Percentiles rank a stretch among this genome's conserved stretches.
Conservation (phyloP, 2,113 vertebrate genomes). For the Microtus pennsylvanicus region DNA sequence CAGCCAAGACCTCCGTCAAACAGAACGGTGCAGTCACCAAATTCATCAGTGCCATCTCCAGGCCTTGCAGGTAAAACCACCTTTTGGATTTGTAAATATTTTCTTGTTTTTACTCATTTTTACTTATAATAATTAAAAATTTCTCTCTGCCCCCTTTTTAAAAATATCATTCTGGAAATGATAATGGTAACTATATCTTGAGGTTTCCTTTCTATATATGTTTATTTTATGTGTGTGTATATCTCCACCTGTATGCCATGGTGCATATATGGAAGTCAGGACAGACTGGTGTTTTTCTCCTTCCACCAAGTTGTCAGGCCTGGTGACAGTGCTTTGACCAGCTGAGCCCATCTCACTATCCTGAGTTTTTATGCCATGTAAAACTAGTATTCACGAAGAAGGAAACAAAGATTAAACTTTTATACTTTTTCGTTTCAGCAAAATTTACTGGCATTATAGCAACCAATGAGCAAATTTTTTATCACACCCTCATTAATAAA, state of each 20-base stretch:
- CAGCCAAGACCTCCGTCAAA: constrained; percentile 86
- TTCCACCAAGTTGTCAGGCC: background rate
- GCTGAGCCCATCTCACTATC: no score
- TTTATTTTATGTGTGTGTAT: background rate
- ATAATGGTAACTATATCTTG: background rate
- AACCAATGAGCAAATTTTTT: constrained; percentile 11
- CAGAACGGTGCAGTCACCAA: constrained; percentile 90
- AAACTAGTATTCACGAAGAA: background rate
- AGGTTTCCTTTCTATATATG: background rate
- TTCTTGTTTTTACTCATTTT: background rate
- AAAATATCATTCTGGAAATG: background rate
- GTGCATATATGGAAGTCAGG: background rate
- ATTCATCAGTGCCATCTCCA: constrained; percentile 90
- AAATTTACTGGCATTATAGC: background rate
- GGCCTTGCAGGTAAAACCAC: constrained; percentile 85
- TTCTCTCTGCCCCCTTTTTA: background rate
- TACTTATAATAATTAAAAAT: background rate
- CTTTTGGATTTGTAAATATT: background rate
- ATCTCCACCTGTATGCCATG: background rate
- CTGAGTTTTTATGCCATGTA: background rate
- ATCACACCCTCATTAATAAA: background rate
- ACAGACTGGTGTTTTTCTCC: background rate
- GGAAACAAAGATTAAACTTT: constrained; percentile 20
- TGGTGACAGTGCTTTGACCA: no score
- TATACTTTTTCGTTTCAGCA: constrained; percentile 33